Conservation (phyloP, 2,797 vertebrate species). For the Pogoniulus pusillus region DNA sequence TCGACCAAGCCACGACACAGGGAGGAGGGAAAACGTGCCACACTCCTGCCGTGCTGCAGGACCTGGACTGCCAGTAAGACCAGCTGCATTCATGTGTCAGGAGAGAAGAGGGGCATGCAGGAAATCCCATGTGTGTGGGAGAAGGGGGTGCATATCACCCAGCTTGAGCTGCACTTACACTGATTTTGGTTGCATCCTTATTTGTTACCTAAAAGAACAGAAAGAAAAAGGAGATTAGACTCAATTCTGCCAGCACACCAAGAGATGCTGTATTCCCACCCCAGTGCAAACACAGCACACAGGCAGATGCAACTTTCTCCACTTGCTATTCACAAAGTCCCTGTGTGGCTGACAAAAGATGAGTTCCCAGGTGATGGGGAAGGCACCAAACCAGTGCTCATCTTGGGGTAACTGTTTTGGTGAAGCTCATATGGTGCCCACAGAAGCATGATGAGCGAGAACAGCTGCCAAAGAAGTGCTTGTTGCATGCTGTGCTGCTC, state of each 20-base stretch:
- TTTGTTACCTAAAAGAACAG: constrained; percentile 82
- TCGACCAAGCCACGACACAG: not conserved
- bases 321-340: not conserved
- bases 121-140: not conserved
- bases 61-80: not conserved
- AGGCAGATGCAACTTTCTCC: not conserved
- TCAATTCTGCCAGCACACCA: not conserved
- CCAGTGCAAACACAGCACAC: not conserved
- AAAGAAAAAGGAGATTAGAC: constrained; percentile 6
- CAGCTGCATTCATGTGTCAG: not conserved
- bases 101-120: not conserved
- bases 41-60: not conserved
- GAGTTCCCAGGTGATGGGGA: not conserved
- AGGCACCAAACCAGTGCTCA: not conserved
- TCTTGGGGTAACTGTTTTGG: not conserved
- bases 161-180: constrained; percentile 82
- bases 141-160: not conserved
- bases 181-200: constrained; percentile 93
- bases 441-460: not conserved
- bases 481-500: constrained; percentile 15
- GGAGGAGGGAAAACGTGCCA: not conserved
- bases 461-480: not conserved
- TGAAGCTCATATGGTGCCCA: not conserved
- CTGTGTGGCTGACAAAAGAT: not conserved
- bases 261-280: not conserved